Base-by-base conservation (phyloP, 2,113 vertebrate species). In the Hippocampus comes region DNA sequence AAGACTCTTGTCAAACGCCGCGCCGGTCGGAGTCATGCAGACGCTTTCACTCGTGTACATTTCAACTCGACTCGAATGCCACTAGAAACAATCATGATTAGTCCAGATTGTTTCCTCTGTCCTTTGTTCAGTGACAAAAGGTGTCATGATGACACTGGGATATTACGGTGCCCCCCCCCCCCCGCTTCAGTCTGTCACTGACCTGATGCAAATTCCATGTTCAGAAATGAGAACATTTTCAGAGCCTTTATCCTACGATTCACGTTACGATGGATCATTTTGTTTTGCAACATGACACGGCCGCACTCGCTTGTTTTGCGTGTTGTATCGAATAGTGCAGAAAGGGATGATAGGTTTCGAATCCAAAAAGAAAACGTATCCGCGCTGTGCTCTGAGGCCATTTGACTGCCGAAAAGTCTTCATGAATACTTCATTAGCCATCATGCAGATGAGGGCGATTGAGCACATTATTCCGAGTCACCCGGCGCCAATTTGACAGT, bases 391-490 rank as follows among this genome's bases (percentile, higher is more conserved):
- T 30, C 30, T 72, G 79, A 42, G n/a, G 42, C 67, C 67, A 42
- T 74, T 74, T 77, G 42, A 43, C 69, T 71, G 77, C 63, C 34
- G 68, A 85, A 85, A 81, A 76, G 69, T 56, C 73, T 72, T 77
- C 21, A 76, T 79, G 84, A 84, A 91, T 89, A 81, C 87, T 85
- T 69, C 78, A 89, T 81, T 86, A 55, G 64, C 79, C 78, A 73
- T 85, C 78, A 84, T 82, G 76, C 80, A 82, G 78, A 88, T 87
- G 78, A 90, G 74, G 75, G 74, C 74, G 46, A 63, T 78, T 72
- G 82, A 87, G 84, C 64, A 68, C 75, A 90, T 85, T 78, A 77
- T 84, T 87, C 82, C 80, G 82, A 87, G 81, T 87, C 80, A 76
- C 70, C 79, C 68, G 70, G 75, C 69, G 53, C 70, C 71, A 83